Conservation (phyloP, 2,113 vertebrate genomes). For the Urocitellus parryii region DNA sequence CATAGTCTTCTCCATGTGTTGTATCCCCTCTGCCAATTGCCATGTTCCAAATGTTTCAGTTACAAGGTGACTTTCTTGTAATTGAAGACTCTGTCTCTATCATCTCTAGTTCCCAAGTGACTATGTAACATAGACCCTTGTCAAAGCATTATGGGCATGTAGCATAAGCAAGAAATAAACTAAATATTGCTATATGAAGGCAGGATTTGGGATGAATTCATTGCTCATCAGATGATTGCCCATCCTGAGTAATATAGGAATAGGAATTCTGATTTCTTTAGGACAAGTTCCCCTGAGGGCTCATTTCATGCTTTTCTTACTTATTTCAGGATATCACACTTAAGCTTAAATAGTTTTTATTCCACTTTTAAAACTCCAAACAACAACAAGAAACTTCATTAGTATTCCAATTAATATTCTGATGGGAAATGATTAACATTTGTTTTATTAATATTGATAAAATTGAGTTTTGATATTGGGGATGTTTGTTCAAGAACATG, state of each 20-base stretch:
- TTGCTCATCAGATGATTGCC: background rate
- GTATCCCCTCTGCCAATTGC: background rate
- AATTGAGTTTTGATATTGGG: constrained; percentile 45
- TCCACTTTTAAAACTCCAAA: background rate
- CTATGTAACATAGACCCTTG: background rate
- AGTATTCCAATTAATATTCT: background rate
- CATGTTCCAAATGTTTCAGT: background rate
- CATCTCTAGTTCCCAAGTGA: background rate
- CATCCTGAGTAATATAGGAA: background rate
- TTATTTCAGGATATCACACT: background rate
- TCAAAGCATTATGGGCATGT: background rate
- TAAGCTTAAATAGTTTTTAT: background rate
- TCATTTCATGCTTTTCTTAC: background rate
- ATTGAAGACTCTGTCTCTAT: background rate
- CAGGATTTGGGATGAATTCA: background rate
- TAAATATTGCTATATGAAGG: background rate
- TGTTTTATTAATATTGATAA: constrained; percentile 20
- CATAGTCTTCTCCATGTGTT: background rate
- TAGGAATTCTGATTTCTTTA: background rate
- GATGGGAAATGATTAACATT: background rate
- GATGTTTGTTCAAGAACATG: background rate
- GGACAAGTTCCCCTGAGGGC: background rate
- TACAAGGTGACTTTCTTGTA: background rate
- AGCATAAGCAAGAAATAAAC: background rate
- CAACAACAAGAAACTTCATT: background rate